phyloP scores from a whole-genome alignment of 2,113 vertebrate genomes.

The Hemiscyllium ocellatum region DNA sequence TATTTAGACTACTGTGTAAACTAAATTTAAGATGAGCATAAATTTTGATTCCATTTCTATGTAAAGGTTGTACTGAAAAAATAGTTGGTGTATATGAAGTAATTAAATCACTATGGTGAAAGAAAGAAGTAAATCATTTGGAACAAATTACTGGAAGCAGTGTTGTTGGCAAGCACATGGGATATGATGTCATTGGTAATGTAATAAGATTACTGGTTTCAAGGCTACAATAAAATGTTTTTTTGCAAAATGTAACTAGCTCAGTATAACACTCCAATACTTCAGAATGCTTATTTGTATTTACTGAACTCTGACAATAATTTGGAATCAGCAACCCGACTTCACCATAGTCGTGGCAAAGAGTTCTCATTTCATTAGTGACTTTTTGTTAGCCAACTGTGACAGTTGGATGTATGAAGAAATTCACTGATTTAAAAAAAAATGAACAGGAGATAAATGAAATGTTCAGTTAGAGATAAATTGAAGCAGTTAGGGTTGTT shows the following conservation, averaged over 20 bases:
- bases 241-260: neutral
- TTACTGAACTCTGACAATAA: neutral
- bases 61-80: neutral
- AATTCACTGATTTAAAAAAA: neutral
- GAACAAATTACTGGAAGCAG: slow-evolving; percentile 28
- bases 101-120: neutral
- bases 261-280: neutral
- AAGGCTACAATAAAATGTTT: neutral
- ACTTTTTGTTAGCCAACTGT: neutral
- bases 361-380: neutral
- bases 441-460: neutral
- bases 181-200: slow-evolving; percentile 29
- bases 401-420: neutral
- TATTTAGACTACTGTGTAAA: neutral
- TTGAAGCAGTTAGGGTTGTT: neutral
- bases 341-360: neutral
- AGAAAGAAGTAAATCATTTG: slow-evolving; percentile 26
- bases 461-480: neutral
- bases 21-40: slow-evolving; percentile 1
- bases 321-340: neutral
- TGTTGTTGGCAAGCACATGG: neutral
- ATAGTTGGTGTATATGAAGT: slow-evolving; percentile 20
- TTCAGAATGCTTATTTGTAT: neutral
- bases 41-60: neutral
- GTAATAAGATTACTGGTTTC: neutral